phyloP scores from a whole-genome alignment of 1,140 invertebrate species.

The Pararge aegeria region DNA sequence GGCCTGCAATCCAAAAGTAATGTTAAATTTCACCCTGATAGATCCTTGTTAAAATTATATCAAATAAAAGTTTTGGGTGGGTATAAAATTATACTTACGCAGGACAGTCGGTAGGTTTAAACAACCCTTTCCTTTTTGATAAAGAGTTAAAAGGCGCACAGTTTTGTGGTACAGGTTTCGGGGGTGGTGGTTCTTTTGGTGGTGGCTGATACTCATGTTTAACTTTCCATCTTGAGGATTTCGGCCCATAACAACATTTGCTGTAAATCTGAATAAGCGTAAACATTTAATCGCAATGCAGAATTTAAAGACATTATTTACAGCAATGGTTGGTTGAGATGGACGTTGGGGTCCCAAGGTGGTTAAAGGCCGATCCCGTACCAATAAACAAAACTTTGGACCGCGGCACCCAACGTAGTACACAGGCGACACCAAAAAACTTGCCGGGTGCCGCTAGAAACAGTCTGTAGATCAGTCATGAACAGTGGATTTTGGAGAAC shows the following conservation, averaged over 20 bases:
- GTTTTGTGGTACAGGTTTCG: constrained; percentile 39
- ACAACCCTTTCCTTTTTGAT: constrained; percentile 53
- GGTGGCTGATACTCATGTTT: constrained; percentile 72
- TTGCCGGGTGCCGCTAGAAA: no score
- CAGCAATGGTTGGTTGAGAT: not conserved
- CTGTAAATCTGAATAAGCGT: constrained; percentile 49
- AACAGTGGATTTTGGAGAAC: no score
- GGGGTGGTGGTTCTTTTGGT: constrained; percentile 33
- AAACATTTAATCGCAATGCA: no score
- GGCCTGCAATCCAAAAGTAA: constrained; percentile 45
- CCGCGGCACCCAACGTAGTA: no score
- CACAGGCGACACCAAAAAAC: no score
- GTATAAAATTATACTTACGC: constrained; percentile 49
- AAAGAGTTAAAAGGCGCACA: constrained; percentile 70
- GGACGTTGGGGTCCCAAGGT: no score
- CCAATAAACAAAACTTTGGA: no score
- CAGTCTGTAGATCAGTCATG: no score
- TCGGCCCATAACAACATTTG: constrained; percentile 51
- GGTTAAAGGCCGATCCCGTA: no score
- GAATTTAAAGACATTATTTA: not conserved
- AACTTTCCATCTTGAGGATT: constrained; percentile 48
- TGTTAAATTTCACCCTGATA: no score
- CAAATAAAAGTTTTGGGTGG: not conserved
- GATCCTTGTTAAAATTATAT: not conserved
- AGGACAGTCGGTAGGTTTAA: constrained; percentile 50